Evolutionary conservation across 1,140 invertebrate species (phyloP), one percentile per base, ranked within the genome.

Genomic region (Pseudomyrmex sp.): DNA sequence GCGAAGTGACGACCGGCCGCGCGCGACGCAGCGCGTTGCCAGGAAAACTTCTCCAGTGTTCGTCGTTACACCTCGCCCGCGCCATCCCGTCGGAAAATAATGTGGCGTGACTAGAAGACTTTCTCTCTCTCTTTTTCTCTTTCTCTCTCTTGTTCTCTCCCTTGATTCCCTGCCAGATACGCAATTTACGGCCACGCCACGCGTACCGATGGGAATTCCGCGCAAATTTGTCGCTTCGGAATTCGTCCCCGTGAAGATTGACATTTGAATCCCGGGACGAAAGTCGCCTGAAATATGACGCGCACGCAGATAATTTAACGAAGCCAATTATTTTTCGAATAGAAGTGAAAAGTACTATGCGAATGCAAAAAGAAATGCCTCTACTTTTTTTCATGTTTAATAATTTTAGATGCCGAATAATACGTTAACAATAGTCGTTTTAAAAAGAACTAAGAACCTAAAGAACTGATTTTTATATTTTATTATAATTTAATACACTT

Each of bases 111-210:
- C 87, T 73, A 82, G 70, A 82, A 76, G 72, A 82, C 69, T 35
- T 35, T 35, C 35, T 35, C 35, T 35, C 35, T 18, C 35, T 35
- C 35, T 35, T 7, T 7, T 35, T 35, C 35, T 35, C 35, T 35
- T 35, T 35, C 35, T 35, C 5, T 35, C 35, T 35, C 35, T 35
- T 35, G 35, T 4, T 35, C 5, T 65, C 61, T 76, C 74, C 65
- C 87, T 88, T 88, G 87, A 88, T 88, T 82, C 87, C 63, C 72
- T 87, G 87, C 87, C 87, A 88, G 87, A 85, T 88, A 88, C 52
- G 70, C 84, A 85, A 87, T 88, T 87, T 88, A 88, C 70, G 50
- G 50, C 23, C 54, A 54, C 54, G 72, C 61, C 86, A 70, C 61
- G 65, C 73, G 52, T 54, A 73, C 73, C 62, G 26, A 58, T 69